Conservation (phyloP, 1,140 invertebrate species). For the Tyrophagus putrescentiae region DNA sequence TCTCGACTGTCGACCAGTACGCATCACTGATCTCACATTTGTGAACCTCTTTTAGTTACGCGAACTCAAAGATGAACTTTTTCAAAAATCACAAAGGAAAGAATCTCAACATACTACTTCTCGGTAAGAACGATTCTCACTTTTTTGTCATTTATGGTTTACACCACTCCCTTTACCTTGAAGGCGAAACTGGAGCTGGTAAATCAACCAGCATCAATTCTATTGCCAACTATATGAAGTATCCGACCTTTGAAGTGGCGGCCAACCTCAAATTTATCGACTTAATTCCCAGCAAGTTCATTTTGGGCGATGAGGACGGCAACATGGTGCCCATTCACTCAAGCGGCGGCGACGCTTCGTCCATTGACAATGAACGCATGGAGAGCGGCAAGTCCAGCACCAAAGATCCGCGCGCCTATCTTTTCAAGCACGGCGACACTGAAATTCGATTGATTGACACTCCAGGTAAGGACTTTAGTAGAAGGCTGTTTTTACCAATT, state of each 20-base stretch:
- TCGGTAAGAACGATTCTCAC: no score
- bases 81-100: no score
- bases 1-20: no score
- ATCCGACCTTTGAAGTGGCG: background rate
- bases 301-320: background rate
- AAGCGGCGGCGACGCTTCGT: background rate
- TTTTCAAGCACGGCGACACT: constrained; percentile 15
- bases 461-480: no score
- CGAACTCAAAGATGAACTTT: no score
- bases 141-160: no score
- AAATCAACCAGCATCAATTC: background rate
- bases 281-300: background rate
- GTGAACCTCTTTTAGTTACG: no score
- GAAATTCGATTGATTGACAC: constrained; percentile 29
- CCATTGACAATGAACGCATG: background rate
- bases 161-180: no score
- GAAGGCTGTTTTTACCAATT: no score
- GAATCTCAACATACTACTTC: no score
- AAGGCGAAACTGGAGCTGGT: no score
- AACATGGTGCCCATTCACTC: background rate
- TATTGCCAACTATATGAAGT: background rate
- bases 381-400: constrained; percentile 6
- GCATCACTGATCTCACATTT: no score
- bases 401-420: constrained; percentile 20
- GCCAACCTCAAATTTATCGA: background rate